These are phyloP conservation scores for Limnodromus scolopaceus DNA, from an alignment of 2,797 vertebrate species.

Conservation along the genomic window DNA sequence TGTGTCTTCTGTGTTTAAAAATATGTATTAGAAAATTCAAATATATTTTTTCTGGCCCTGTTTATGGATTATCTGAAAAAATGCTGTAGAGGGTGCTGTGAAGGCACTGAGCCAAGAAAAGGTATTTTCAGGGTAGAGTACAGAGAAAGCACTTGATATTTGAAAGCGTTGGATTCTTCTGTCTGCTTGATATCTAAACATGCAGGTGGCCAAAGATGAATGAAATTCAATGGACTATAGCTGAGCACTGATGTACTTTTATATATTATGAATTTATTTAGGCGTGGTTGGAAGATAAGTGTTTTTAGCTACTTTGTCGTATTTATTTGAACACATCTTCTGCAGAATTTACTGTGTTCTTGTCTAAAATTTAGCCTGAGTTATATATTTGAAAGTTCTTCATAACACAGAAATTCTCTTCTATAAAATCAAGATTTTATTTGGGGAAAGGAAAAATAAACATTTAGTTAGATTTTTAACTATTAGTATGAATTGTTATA, in stretches of 20 bases:
- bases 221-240: neutral
- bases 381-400: neutral
- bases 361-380: neutral
- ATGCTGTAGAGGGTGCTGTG: neutral
- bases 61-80: neutral
- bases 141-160: neutral
- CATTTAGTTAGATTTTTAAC: neutral
- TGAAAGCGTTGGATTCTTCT: neutral
- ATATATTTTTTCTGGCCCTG: neutral
- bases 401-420: neutral
- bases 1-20: neutral
- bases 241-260: neutral
- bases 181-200: neutral
- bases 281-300: neutral
- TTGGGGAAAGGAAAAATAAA: neutral
- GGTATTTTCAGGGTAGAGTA: neutral
- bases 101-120: neutral
- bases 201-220: neutral
- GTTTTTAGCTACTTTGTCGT: neutral
- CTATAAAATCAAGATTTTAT: neutral
- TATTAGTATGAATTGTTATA: neutral
- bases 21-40: neutral
- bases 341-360: neutral
- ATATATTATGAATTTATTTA: neutral
- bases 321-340: neutral